Conservation (phyloP, 2,797 vertebrate species). For the Diplodus puntazzo region DNA sequence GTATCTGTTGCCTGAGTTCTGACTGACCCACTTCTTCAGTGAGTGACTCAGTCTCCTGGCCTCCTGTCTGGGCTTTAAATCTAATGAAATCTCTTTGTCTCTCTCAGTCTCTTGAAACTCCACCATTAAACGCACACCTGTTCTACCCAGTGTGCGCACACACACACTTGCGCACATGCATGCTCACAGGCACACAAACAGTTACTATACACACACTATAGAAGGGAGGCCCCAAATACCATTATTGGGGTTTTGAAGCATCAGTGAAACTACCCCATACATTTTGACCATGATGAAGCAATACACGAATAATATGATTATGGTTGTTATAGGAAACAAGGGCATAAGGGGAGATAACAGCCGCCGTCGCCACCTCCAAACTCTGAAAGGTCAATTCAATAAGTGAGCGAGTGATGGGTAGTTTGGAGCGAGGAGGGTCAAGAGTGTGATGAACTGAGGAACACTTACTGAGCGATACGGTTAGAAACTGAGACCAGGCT, state of each 20-base stretch:
- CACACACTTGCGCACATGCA: conserved; percentile 3
- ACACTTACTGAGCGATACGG: background rate
- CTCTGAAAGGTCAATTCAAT: no score
- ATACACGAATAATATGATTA: no score
- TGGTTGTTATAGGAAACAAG: no score
- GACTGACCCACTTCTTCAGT: conserved; percentile 59
- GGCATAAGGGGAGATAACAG: no score
- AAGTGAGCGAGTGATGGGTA: no score
- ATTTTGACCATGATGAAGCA: no score
- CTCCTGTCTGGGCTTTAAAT: conserved; percentile 51
- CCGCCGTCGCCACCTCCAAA: no score
- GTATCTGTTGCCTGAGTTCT: conserved; percentile 47
- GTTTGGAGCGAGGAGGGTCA: background rate
- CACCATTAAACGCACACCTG: conserved; percentile 59
- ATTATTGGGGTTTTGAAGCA: no score
- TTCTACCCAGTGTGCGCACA: background rate
- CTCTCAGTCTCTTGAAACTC: conserved; percentile 40
- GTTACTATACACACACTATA: background rate
- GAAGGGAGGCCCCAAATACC: no score
- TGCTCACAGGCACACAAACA: conserved; percentile 8
- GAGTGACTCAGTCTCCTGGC: conserved; percentile 42
- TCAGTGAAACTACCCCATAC: no score
- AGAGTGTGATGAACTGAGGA: background rate
- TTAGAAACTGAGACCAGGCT: background rate
- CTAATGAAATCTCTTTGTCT: conserved; percentile 43